Conservation (phyloP, 2,888 invertebrate species). For the Priocnemis perturbator region DNA sequence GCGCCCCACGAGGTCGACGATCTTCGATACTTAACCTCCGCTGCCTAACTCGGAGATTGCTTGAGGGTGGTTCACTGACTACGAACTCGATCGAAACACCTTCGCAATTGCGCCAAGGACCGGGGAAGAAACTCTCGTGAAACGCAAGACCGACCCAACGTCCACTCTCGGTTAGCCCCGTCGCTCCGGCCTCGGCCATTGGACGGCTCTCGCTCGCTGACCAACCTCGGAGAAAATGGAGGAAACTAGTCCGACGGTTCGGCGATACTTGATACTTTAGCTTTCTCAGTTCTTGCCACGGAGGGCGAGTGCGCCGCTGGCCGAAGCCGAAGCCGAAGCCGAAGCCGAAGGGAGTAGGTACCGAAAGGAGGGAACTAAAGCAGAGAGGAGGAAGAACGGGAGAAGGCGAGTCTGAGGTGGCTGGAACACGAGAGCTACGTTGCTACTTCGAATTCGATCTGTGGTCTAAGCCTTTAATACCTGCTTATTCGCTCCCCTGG, state of each 20-base stretch:
- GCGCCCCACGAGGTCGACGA: slow-evolving; percentile 15
- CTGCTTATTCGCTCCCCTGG: slow-evolving; percentile 64
- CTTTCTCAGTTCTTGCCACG: slow-evolving; percentile 31
- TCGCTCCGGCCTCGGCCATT: no score
- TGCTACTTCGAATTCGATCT: slow-evolving; percentile 58
- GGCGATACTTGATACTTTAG: slow-evolving; percentile 54
- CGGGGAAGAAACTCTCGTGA: no score
- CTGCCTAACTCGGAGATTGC: neutral
- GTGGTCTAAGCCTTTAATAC: slow-evolving; percentile 66
- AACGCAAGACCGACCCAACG: no score
- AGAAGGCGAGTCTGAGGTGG: slow-evolving; percentile 19
- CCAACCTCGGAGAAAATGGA: slow-evolving; percentile 3
- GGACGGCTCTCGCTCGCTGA: no score
- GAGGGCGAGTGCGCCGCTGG: slow-evolving; percentile 8
- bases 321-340: slow-evolving; percentile 14
- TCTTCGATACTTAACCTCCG: slow-evolving; percentile 27
- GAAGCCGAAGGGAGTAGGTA: neutral
- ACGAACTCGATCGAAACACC: no score
- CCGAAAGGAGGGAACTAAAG: slow-evolving; percentile 17
- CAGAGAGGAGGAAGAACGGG: slow-evolving; percentile 22
- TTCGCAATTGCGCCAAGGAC: no score
- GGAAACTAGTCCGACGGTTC: slow-evolving; percentile 46
- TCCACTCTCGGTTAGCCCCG: no score
- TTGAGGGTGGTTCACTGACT: no score
- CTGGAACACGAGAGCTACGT: slow-evolving; percentile 46